phyloP scores from a whole-genome alignment of 2,113 vertebrate genomes.

The Arvicanthis niloticus region DNA sequence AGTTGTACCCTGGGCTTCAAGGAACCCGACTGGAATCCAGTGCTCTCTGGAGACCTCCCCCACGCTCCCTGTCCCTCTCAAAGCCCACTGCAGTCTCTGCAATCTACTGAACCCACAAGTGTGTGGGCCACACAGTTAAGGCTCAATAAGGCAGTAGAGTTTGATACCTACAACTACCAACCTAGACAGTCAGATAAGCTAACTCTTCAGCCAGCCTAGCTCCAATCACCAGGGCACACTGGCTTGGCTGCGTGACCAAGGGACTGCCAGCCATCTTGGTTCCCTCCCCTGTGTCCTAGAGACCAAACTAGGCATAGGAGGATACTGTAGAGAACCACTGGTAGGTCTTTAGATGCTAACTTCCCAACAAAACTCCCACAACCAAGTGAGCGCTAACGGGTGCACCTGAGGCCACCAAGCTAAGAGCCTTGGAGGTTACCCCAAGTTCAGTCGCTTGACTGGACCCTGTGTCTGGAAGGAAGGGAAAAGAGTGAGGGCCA shows the following conservation, averaged over 20 bases:
- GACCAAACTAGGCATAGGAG: neutral
- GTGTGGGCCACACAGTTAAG: neutral
- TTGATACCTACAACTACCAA: neutral
- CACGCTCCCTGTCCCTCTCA: neutral
- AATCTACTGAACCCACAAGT: neutral
- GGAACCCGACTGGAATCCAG: neutral
- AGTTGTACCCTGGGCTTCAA: neutral
- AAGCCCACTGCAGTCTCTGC: neutral
- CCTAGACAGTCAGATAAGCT: neutral
- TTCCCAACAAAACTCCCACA: neutral
- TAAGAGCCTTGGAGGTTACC: neutral
- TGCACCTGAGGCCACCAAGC: neutral
- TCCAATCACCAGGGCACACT: neutral
- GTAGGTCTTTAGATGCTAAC: neutral
- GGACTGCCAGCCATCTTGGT: slow-evolving; percentile 68
- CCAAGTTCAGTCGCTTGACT: slow-evolving; percentile 27
- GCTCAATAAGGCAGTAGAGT: neutral
- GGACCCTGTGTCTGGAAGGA: slow-evolving; percentile 23
- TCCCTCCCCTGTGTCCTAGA: neutral
- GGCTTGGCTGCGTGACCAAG: neutral
- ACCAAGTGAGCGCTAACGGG: neutral
- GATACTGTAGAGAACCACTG: neutral
- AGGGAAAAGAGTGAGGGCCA: neutral
- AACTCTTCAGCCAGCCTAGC: neutral
- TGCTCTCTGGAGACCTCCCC: neutral